Evolutionary conservation across 2,888 invertebrate species (phyloP), one percentile per base, ranked within the genome.

Genomic region (Scaptomyza reducta): DNA sequence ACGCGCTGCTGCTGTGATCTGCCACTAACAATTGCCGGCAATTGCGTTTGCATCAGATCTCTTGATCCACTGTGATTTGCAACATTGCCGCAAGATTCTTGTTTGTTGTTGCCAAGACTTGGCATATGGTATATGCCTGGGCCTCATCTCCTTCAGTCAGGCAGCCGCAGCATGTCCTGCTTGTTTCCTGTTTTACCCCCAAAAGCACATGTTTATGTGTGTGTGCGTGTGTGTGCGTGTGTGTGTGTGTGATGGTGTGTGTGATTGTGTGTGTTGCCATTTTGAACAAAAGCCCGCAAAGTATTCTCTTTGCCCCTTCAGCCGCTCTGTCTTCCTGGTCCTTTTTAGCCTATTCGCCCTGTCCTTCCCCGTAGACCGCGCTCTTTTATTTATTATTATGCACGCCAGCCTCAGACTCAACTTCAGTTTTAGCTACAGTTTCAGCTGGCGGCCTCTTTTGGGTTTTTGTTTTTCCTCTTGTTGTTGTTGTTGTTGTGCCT

Each of bases 371-470:
- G 25, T 41, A 6, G 44, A n/a, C 27, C 31, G 59, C 64, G 66
- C 70, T 70, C 87, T 83, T 86, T 83, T 86, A 86, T 88, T 88
- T 88, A 88, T 81, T 85, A 87, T 86, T 83, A 81, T 88, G 84
- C 87, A 86, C 53, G 64, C 64, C 76, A 79, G 71, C 49, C 46
- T 55, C 79, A 46, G 50, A 42, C 49, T 53, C 59, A n/a, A 14
- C 40, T 41, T 41, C 41, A 25, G 42, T 25, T 25, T 54, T 45
- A 42, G 50, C 40, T 31, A 38, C 41, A 41, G 38, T 31, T 45
- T 61, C 60, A 35, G 56, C 66, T 56, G 44, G 67, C 31, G 29
- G 59, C 41, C 69, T 67, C 55, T 61, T 61, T 54, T 60, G 46
- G 35, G 41, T 11, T 29, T 56, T 44, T 44, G 22, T 16, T 35